Evolutionary conservation across 2,888 invertebrate genomes (phyloP).

Genomic region (Fissipunctia ypsillon): DNA sequence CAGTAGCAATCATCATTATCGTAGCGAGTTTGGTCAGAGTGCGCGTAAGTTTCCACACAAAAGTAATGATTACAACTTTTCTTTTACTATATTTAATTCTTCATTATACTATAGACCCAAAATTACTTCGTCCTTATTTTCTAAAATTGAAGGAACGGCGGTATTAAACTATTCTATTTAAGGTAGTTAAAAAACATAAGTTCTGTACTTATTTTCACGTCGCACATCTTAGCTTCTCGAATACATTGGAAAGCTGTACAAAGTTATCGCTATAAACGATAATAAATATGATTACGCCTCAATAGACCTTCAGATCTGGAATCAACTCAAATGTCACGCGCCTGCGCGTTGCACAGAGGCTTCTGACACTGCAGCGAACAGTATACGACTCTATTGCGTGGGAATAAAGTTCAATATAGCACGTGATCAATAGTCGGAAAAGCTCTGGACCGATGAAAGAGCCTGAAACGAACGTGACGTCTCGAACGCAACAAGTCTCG

Average conservation of each 20-base stretch:
- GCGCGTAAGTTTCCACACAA: slow-evolving; percentile 79
- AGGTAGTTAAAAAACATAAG: background rate
- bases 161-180: background rate
- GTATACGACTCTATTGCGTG: slow-evolving; percentile 7
- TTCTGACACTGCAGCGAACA: slow-evolving; percentile 22
- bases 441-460: slow-evolving; percentile 16
- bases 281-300: slow-evolving; percentile 16
- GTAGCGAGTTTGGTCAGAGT: slow-evolving; percentile 85
- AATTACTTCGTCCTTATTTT: background rate
- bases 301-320: slow-evolving; percentile 51
- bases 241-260: background rate
- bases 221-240: background rate
- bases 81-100: background rate
- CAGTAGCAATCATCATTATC: slow-evolving; percentile 85
- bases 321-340: slow-evolving; percentile 43
- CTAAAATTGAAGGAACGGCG: background rate
- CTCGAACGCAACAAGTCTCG: slow-evolving; percentile 50
- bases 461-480: slow-evolving; percentile 24
- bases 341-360: slow-evolving; percentile 48
- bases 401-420: slow-evolving; percentile 28
- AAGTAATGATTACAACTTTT: background rate
- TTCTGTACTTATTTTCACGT: background rate
- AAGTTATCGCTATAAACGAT: background rate
- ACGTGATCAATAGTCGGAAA: slow-evolving; percentile 29
- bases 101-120: background rate